Conservation (phyloP, 2,113 vertebrate species). For the Coptodon rendalli region DNA sequence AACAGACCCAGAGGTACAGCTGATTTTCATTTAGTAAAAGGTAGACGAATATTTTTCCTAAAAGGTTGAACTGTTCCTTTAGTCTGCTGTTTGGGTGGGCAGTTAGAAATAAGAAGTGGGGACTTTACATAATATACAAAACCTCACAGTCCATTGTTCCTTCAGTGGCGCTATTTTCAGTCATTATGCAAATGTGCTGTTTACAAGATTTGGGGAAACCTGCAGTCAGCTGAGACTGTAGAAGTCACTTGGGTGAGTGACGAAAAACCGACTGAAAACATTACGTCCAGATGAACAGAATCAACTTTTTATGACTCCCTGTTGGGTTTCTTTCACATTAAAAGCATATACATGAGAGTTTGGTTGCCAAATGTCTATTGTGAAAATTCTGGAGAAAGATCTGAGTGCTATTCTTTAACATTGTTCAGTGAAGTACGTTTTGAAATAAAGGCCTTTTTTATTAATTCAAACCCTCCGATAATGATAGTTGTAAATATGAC, state of each 20-base stretch:
- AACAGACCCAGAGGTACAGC: neutral
- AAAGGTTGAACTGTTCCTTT: neutral
- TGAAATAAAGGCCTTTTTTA: neutral
- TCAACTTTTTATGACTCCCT: neutral
- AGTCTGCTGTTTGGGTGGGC: neutral
- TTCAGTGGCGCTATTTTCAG: neutral
- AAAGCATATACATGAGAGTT: neutral
- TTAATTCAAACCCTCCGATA: neutral
- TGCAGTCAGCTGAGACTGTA: neutral
- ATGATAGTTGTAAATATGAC: neutral
- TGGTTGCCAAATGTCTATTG: neutral
- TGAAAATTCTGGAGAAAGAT: neutral
- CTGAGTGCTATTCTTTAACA: accelerated
- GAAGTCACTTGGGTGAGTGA: neutral
- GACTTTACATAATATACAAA: accelerated
- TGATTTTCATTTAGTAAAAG: neutral
- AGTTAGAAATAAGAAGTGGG: neutral
- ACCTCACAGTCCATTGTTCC: neutral
- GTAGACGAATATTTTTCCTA: neutral
- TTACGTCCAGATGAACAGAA: neutral
- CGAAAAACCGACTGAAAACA: neutral
- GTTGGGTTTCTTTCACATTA: neutral
- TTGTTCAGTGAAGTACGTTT: neutral
- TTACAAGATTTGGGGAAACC: neutral
- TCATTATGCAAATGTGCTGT: neutral